phyloP scores from a whole-genome alignment of 2,113 vertebrate species.

The Actinemys pallida region DNA sequence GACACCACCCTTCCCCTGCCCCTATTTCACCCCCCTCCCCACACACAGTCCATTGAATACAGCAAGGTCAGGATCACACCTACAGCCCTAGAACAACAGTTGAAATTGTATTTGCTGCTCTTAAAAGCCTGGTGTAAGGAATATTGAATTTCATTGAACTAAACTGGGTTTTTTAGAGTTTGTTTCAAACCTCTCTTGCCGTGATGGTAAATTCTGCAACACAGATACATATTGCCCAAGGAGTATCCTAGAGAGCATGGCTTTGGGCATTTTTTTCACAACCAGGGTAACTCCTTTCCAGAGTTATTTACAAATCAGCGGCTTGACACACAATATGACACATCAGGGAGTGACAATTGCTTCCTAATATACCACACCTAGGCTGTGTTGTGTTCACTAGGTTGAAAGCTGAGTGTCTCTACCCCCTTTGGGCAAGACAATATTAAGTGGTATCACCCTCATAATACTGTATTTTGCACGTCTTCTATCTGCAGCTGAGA shows the following conservation, averaged over 20 bases:
- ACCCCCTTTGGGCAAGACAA: background rate
- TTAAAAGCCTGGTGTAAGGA: background rate
- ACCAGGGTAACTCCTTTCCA: background rate
- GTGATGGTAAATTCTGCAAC: background rate
- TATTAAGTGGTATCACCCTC: background rate
- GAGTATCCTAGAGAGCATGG: background rate
- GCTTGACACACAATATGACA: background rate
- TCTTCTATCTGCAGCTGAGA: background rate
- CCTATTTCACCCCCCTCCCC: background rate
- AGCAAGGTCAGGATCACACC: background rate
- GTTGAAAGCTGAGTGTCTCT: background rate
- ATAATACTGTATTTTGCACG: background rate
- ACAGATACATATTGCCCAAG: background rate
- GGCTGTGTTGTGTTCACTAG: background rate
- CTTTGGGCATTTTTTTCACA: slow-evolving; percentile 3
- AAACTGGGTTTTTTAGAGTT: background rate
- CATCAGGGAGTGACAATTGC: background rate
- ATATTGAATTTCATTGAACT: background rate
- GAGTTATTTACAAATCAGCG: slow-evolving; percentile 12
- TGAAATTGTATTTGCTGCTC: slow-evolving; percentile 4
- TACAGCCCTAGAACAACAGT: background rate
- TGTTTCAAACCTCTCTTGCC: background rate
- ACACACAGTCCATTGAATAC: background rate
- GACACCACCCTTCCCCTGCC: background rate
- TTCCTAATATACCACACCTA: background rate